Base-by-base conservation (phyloP, 2,888 invertebrate genomes). In the Epistrophe eligans region DNA sequence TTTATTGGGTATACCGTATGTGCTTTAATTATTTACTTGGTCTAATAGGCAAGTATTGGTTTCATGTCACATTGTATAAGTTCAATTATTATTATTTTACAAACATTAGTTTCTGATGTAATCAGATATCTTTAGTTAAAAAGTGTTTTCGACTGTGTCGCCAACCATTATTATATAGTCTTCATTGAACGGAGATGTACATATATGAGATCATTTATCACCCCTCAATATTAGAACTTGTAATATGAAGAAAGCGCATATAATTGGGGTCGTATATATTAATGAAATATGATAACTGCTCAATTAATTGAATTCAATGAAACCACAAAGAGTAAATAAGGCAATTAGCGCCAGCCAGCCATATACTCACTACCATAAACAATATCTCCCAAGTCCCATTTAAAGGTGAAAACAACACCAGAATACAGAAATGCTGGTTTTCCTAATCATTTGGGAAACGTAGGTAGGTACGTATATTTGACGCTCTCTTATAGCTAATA, bases 271-370 rank as follows among this genome's bases (percentile, higher is more conserved):
- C 9, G 9, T 9, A 15, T n/a, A 15, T 15, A 15, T 15, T n/a
- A 9, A 74, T 50, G 85, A 77, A 85, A 85, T 17, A 58, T 11
- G 58, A 82, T 77, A 77, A 64, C 15, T 28, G 0, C 45, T 50
- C 73, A 52, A 85, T 85, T 85, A 85, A 81, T 85, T 77, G 50
- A 73, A 62, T 77, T 77, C 73, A 74, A 64, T 64, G 62, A 85
- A 81, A 66, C 58, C 57, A 48, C 58, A 58, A 50, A 58, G 43
- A 67, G 52, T 60, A 57, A 74, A 50, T 64, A 70, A 58, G 60
- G 45, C 48, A 81, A 81, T 73, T 73, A 77, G 64, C 28, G 13
- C 17, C 55, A 55, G 19, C 24, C 19, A 24, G n/a, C n/a, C 8
- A 24, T 40, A 40, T 13, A 43, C 4, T 40, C 6, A 13, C 15